phyloP scores from a whole-genome alignment of 2,797 vertebrate genomes.

The Ataeniobius toweri region DNA sequence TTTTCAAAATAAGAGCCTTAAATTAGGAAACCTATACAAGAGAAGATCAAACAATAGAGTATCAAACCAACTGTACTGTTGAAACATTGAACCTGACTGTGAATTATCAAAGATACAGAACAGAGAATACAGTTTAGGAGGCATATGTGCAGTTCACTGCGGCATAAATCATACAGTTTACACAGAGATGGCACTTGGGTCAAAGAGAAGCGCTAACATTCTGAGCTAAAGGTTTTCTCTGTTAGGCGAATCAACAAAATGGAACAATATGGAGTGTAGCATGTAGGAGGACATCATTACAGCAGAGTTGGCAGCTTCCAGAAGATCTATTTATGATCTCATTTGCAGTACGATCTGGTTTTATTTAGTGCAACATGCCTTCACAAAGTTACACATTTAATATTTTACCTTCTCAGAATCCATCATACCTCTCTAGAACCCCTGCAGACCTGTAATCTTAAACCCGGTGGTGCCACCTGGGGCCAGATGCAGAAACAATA shows the following conservation, averaged over 20 bases:
- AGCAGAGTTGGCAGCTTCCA: background rate
- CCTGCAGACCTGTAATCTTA: background rate
- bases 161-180: background rate
- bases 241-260: too few species aligned
- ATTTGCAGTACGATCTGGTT: background rate
- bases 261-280: background rate
- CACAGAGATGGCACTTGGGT: background rate
- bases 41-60: background rate
- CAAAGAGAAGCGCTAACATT: background rate
- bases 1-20: constrained; percentile 29
- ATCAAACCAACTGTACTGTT: background rate
- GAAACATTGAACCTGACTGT: background rate
- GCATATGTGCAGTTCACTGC: background rate
- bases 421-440: background rate
- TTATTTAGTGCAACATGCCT: background rate
- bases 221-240: background rate
- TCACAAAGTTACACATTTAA: background rate
- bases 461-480: too few species aligned
- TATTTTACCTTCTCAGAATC: background rate
- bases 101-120: background rate
- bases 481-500: too few species aligned
- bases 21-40: constrained; percentile 21
- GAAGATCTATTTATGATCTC: background rate
- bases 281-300: background rate
- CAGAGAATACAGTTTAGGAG: background rate